Base-by-base conservation (phyloP, 2,888 invertebrate genomes). In the Marronus borbonicus region DNA sequence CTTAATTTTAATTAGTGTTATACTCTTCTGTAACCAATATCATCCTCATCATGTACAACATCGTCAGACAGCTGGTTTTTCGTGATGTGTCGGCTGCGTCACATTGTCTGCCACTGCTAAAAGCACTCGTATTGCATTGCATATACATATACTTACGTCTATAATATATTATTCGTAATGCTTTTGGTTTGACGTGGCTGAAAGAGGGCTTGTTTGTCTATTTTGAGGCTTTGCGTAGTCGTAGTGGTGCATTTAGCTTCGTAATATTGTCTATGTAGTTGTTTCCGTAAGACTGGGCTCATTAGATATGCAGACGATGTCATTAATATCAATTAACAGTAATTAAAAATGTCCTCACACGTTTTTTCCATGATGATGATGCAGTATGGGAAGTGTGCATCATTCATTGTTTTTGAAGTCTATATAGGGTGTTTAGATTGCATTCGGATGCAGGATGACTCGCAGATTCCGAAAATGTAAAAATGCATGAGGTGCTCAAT, bases 321-420 rank as follows among this genome's bases (percentile, higher is more conserved):
- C 77, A 77, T 77, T 77, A 77, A 77, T 77, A 70, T 77, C 77
- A 77, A 77, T 77, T 77, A 77, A 77, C 77, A 64, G 64, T 70
- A 77, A 77, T 77, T 77, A 77, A 72, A 77, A 77, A 62, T 52
- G 66, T 66, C 76, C 66, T 76, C 36, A 14, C 20, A 76, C 66
- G 58, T 65, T 66, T 76, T 76, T 60, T 14, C 31, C 10, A n/a
- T 1, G 31, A 10, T 28, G 60, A 0, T 12, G 14, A 14, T 44
- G 12, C 44, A 44, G 0, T 1, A 55, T 14, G 55, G n/a, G n/a
- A 55, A 55, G 20, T 5, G 14, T 20, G 55, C n/a, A 55, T 55
- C 55, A 20, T 20, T 55, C 20, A 20, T 55, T 55, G n/a, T 55
- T 55, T 55, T 55, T 44, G 10, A 8, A 0, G 44, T 44, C 44